Evolutionary conservation across 2,113 vertebrate genomes (phyloP), one percentile per base, ranked within the genome.

Genomic region (Chrysochloris asiatica): DNA sequence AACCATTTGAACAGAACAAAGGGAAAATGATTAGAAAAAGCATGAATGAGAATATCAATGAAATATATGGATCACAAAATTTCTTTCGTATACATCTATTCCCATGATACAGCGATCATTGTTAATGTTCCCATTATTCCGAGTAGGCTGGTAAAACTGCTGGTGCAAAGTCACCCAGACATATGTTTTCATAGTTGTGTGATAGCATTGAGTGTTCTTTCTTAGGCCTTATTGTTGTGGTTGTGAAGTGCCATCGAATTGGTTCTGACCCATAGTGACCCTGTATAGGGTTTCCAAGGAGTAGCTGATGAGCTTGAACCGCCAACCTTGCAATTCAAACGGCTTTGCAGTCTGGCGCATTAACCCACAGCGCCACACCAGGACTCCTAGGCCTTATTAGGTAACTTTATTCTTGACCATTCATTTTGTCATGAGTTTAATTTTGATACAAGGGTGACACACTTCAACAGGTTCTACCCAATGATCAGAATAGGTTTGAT

Each of bases 1-100:
- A n/a, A n/a, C n/a, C n/a, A n/a, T n/a, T n/a, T n/a, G n/a, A n/a
- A n/a, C n/a, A n/a, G n/a, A n/a, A n/a, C n/a, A n/a, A n/a, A n/a
- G n/a, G n/a, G n/a, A n/a, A n/a, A n/a, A n/a, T n/a, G 48, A 10
- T 8, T 50, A 50, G 48, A 50, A 50, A 67, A 92, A 77, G 65
- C 59, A 41, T 69, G 50, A 92, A 67, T 30, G 47, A 75, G 56
- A 87, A 75, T 33, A 88, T 93, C 47, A 82, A 36, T 26, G 56
- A 90, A 78, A 61, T 52, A 2, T 65, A 17, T 67, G 72, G 72
- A 78, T 71, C 45, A 63, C n/a, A 2, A 41, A 24, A 4, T 89
- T 93, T 82, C 41, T 61, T 61, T 83, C 12, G 8, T 12, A 6
- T 54, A 10, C 30, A 30, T 13, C 22, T 79, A 33, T 59, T n/a